Base-by-base conservation (phyloP, 2,797 vertebrate genomes). In the Microctenopoma stevenorrisi region DNA sequence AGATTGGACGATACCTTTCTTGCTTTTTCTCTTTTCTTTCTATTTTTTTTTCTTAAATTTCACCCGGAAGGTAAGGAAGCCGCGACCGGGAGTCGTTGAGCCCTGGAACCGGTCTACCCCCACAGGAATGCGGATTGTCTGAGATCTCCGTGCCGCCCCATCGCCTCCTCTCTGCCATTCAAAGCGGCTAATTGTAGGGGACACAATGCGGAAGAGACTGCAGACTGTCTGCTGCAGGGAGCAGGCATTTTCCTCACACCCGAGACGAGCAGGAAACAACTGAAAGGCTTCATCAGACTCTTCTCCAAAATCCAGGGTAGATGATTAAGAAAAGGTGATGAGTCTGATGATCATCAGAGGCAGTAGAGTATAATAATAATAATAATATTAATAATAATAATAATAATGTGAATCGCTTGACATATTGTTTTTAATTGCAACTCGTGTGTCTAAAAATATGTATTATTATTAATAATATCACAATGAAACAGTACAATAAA, bases 121-220 rank as follows among this genome's bases (percentile, higher is more conserved):
- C 96, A 95, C 96, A 97, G 95, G 96, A 97, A 98, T 97, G 96
- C 88, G 92, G 93, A 94, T 95, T 93, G 94, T 93, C 92, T 94
- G 94, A 90, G 95, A 94, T 96, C 93, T 93, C 92, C 88, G 86
- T 92, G 93, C 94, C 92, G 94, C 91, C 93, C 92, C 91, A 87
- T 92, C 92, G 91, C 92, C 92, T 93, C 91, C 91, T 93, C 90
- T 86, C 92, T 93, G 92, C 91, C 90, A 93, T 91, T 95, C 93
- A 94, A 92, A 94, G 92, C 90, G 75, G 57, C 86, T 94, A 94
- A 94, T 94, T 94, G 93, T 93, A 92, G 92, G 90, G 91, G 88
- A 91, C 85, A 92, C 89, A 93, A 92, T 91, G 89, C 87, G 85
- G 86, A 86, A 76, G 81, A 76, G 91, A 75, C 88, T 91, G 90